Conservation (phyloP, 2,888 invertebrate species). For the Salticus scenicus region DNA sequence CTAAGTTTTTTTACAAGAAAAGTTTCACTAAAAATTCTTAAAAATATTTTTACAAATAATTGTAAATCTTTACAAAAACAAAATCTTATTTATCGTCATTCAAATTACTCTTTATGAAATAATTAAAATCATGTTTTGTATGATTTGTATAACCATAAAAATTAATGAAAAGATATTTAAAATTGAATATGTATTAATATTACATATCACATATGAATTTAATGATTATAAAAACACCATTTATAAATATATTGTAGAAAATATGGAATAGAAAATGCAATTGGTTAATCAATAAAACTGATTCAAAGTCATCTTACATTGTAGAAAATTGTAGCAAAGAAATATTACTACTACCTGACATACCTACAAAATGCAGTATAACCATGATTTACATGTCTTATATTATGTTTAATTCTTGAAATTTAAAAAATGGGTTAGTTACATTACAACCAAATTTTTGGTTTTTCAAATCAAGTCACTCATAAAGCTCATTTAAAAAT, state of each 20-base stretch:
- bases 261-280: not conserved
- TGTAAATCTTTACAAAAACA: not conserved
- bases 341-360: no score
- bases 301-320: not conserved
- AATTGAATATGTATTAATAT: not conserved
- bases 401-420: no score
- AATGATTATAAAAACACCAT: not conserved
- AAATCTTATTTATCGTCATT: not conserved
- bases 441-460: no score
- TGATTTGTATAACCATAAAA: not conserved
- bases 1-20: no score
- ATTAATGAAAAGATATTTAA: not conserved
- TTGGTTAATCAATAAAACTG: not conserved
- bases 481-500: not conserved
- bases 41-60: no score
- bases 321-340: not conserved
- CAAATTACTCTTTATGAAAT: not conserved
- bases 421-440: no score
- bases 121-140: not conserved
- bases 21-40: no score
- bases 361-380: no score
- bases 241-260: constrained; percentile 2
- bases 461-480: no score
- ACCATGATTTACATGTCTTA: no score
- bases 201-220: not conserved